A percentile compares a stretch with the other conserved stretches of the same genome.
phyloP scores from a whole-genome alignment of 2,113 vertebrate genomes.

The Pelvicachromis taeniatus region DNA sequence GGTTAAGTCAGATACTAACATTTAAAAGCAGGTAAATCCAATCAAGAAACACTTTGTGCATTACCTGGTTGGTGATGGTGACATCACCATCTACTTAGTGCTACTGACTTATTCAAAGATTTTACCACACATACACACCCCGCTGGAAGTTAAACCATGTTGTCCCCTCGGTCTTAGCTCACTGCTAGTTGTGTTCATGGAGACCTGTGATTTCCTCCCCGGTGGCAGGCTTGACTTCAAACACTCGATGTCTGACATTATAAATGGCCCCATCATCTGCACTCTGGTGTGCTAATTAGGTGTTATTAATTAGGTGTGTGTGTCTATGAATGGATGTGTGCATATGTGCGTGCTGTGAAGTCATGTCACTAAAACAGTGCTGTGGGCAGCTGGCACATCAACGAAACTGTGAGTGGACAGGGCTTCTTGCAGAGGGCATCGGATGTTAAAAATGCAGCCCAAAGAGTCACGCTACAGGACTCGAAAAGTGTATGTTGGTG shows the following conservation, averaged over 20 bases:
- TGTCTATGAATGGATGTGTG: background rate
- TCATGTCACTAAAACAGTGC: background rate
- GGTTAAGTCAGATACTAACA: background rate
- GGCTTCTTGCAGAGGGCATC: background rate
- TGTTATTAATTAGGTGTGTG: constrained; percentile 46
- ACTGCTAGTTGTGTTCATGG: background rate
- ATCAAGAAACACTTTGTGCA: background rate
- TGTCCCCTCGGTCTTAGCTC: background rate
- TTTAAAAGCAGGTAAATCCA: background rate
- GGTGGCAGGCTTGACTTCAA: background rate
- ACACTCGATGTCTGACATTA: constrained; percentile 13
- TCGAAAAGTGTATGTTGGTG: background rate
- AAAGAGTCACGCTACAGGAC: background rate
- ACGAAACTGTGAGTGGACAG: background rate
- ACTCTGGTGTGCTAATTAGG: constrained; percentile 43
- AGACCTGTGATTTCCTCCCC: background rate
- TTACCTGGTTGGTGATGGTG: background rate
- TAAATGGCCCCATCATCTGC: constrained; percentile 13
- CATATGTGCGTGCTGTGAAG: background rate
- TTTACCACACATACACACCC: background rate
- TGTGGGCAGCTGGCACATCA: background rate
- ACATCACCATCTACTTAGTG: background rate
- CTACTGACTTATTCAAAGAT: background rate
- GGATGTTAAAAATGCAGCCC: background rate
- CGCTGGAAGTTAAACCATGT: background rate